These are phyloP conservation scores for Syngnathus scovelli DNA, from an alignment of 2,113 vertebrate species.

Conservation along the genomic window DNA sequence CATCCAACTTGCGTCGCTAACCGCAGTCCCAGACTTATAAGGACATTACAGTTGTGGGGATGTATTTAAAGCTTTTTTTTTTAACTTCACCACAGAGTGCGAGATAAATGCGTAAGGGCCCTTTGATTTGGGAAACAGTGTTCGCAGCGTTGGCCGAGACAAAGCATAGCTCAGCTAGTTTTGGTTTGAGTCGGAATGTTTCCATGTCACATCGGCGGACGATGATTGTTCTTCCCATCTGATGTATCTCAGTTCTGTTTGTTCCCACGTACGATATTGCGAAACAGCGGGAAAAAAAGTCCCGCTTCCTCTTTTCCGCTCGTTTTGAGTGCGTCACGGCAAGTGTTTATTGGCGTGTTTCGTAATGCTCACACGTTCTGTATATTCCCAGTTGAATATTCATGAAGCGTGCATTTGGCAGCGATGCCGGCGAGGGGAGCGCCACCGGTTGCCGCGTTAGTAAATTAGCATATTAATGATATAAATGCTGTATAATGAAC, in stretches of 20 bases:
- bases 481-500: constrained; percentile 68
- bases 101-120: background rate
- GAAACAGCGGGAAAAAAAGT: background rate
- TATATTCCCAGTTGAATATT: constrained; percentile 58
- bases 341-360: constrained; percentile 11
- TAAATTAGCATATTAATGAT: constrained; percentile 70
- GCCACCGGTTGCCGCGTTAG: constrained; percentile 36
- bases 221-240: background rate
- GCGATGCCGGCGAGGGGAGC: constrained; percentile 25
- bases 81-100: constrained; percentile 12
- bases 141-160: constrained; percentile 23
- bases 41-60: constrained; percentile 8
- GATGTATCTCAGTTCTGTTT: constrained; percentile 2
- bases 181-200: constrained; percentile 57
- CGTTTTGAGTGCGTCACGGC: background rate
- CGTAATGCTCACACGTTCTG: constrained; percentile 6
- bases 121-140: constrained; percentile 24
- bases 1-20: constrained; percentile 6
- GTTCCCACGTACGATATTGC: background rate
- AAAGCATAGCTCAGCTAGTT: constrained; percentile 55
- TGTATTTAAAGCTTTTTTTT: constrained; percentile 21
- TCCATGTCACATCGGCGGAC: constrained; percentile 46
- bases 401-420: constrained; percentile 58
- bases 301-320: background rate
- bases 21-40: constrained; percentile 15